These are phyloP conservation scores for Masnerella sp. DNA, from an alignment of 2,888 invertebrate genomes.

Conservation along the genomic window DNA sequence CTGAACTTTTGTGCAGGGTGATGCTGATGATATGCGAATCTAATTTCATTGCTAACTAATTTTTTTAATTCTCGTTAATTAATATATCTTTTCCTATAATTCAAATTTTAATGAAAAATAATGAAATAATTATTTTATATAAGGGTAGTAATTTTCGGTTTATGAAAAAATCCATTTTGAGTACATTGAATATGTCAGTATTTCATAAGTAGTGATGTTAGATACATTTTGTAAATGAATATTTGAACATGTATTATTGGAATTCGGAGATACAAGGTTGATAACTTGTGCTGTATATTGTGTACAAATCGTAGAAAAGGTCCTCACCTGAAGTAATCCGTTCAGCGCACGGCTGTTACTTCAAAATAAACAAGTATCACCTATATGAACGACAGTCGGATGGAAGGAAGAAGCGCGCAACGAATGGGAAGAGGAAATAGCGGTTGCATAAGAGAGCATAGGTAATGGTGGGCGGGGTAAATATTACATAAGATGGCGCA, in stretches of 20 bases:
- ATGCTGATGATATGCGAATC: too few relatives aligned
- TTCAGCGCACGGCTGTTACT: constrained; percentile 66
- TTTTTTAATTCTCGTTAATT: too few relatives aligned
- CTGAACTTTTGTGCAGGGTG: constrained; percentile 5
- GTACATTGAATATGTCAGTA: neutral
- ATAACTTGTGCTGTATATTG: constrained; percentile 8
- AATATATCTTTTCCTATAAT: too few relatives aligned
- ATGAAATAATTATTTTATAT: constrained; percentile 60
- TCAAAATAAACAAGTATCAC: constrained; percentile 65
- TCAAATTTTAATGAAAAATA: too few relatives aligned
- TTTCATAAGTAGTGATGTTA: too few relatives aligned
- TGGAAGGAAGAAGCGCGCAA: constrained; percentile 54
- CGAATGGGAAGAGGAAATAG: constrained; percentile 52
- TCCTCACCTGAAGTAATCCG: constrained; percentile 40
- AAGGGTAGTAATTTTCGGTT: too few relatives aligned
- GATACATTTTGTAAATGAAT: too few relatives aligned
- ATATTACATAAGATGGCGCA: constrained; percentile 72
- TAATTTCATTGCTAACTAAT: too few relatives aligned
- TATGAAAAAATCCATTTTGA: neutral
- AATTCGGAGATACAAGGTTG: neutral
- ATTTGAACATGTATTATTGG: too few relatives aligned
- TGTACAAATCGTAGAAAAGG: constrained; percentile 33
- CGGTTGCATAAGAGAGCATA: constrained; percentile 58
- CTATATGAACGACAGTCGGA: constrained; percentile 65
- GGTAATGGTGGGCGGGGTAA: constrained; percentile 65